phyloP scores from a whole-genome alignment of 2,888 invertebrate species.

The Latrodectus elegans region DNA sequence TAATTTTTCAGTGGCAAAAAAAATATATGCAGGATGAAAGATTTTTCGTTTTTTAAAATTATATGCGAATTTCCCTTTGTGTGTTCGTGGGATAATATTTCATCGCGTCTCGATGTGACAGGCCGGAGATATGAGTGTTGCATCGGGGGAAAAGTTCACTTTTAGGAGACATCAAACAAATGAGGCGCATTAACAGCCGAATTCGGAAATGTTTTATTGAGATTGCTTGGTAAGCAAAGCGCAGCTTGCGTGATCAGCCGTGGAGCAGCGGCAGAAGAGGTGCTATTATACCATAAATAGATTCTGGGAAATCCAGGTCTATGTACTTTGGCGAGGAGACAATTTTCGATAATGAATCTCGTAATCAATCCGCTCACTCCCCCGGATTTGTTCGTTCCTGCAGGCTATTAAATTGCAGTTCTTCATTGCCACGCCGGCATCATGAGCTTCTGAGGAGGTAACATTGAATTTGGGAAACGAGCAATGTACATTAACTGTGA shows the following conservation, averaged over 20 bases:
- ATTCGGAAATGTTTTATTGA: constrained; percentile 39
- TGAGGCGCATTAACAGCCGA: constrained; percentile 18
- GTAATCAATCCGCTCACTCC: too few species aligned
- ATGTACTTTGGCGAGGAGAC: not conserved
- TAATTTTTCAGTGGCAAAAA: not conserved
- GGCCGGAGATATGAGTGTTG: not conserved
- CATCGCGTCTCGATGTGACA: constrained; percentile 5
- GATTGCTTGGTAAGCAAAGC: constrained; percentile 51
- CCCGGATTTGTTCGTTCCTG: too few species aligned
- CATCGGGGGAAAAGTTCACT: not conserved
- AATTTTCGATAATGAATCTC: too few species aligned
- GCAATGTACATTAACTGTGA: too few species aligned
- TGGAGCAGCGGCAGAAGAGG: not conserved
- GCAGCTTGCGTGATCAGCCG: constrained; percentile 27
- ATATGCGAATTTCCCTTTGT: not conserved
- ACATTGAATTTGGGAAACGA: too few species aligned
- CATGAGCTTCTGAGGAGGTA: too few species aligned
- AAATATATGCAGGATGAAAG: not conserved
- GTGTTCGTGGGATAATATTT: not conserved
- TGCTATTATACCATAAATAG: constrained; percentile 29
- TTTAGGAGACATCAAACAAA: constrained; percentile 13
- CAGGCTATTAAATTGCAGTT: too few species aligned
- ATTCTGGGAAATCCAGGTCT: constrained; percentile 37
- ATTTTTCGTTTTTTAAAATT: not conserved
- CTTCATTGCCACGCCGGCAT: too few species aligned